These are phyloP conservation scores for Melieria picta DNA, from an alignment of 2,888 invertebrate species.

Conservation along the genomic window DNA sequence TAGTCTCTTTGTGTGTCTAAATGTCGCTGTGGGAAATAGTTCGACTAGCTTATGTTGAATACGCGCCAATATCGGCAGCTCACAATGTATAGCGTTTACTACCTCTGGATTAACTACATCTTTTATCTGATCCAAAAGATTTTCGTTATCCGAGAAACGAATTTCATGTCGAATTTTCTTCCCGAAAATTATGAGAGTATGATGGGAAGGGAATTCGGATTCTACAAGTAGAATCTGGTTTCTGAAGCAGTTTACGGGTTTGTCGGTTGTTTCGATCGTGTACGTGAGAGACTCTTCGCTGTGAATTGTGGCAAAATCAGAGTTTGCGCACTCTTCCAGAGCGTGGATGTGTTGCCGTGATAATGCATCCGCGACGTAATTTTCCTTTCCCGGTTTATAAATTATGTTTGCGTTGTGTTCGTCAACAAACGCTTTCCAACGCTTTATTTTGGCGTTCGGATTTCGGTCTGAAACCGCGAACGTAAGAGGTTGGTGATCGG, in stretches of 20 bases:
- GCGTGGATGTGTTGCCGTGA: constrained; percentile 34
- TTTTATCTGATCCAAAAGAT: constrained; percentile 18
- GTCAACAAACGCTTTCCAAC: constrained; percentile 34
- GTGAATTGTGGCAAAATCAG: constrained; percentile 30
- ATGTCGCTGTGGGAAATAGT: constrained; percentile 35
- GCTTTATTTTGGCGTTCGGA: constrained; percentile 35
- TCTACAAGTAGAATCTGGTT: too few relatives aligned
- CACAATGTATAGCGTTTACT: constrained; percentile 37
- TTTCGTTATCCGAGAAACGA: constrained; percentile 37
- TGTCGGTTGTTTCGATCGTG: constrained; percentile 32
- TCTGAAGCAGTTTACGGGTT: constrained; percentile 21
- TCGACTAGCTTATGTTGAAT: constrained; percentile 34
- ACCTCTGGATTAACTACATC: constrained; percentile 29
- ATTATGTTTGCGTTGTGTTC: constrained; percentile 24
- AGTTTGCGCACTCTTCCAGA: constrained; percentile 29
- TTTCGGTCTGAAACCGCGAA: constrained; percentile 44
- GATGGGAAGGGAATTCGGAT: constrained; percentile 13
- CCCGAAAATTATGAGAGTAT: constrained; percentile 30
- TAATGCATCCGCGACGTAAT: constrained; percentile 36
- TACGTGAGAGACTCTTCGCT: constrained; percentile 32
- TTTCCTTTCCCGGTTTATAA: constrained; percentile 38
- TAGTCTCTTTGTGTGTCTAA: constrained; percentile 23
- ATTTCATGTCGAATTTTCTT: constrained; percentile 26
- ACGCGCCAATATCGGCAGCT: constrained; percentile 28
- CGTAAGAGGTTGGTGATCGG: constrained; percentile 40